Conservation (phyloP, 2,797 vertebrate genomes). For the Enoplosus armatus region DNA sequence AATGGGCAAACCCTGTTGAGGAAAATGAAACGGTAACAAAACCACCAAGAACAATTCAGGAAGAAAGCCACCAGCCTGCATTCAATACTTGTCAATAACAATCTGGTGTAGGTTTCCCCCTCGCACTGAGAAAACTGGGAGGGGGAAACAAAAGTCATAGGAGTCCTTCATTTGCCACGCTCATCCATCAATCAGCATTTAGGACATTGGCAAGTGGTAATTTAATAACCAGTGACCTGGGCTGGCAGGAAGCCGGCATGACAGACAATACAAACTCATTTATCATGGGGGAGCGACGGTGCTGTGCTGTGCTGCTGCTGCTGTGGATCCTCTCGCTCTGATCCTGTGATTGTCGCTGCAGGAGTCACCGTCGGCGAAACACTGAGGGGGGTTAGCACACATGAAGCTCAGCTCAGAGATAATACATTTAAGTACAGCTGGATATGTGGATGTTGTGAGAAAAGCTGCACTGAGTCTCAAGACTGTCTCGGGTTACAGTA, state of each 20-base stretch:
- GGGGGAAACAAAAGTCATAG: slow-evolving; percentile 76
- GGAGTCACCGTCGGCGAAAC: slow-evolving; percentile 55
- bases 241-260: slow-evolving; percentile 95
- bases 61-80: slow-evolving; percentile 54
- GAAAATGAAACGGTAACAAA: slow-evolving; percentile 34
- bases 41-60: slow-evolving; percentile 38
- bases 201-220: slow-evolving; percentile 98
- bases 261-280: slow-evolving; percentile 98
- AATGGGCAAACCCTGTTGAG: background rate
- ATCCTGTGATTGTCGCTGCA: slow-evolving; percentile 77
- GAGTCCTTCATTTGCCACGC: slow-evolving; percentile 92
- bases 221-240: slow-evolving; percentile 97
- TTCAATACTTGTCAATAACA: slow-evolving; percentile 80
- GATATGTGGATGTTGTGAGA: slow-evolving; percentile 21
- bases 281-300: slow-evolving; percentile 85
- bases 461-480: background rate
- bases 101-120: slow-evolving; percentile 73
- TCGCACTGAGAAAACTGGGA: slow-evolving; percentile 46
- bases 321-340: slow-evolving; percentile 79
- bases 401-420: slow-evolving; percentile 36
- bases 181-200: slow-evolving; percentile 98
- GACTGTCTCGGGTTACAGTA: background rate
- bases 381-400: slow-evolving; percentile 36
- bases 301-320: too few relatives aligned
- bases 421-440: slow-evolving; percentile 47